These are phyloP conservation scores for Stenchaetothrips biformis DNA, from an alignment of 2,888 invertebrate species.

Conservation along the genomic window DNA sequence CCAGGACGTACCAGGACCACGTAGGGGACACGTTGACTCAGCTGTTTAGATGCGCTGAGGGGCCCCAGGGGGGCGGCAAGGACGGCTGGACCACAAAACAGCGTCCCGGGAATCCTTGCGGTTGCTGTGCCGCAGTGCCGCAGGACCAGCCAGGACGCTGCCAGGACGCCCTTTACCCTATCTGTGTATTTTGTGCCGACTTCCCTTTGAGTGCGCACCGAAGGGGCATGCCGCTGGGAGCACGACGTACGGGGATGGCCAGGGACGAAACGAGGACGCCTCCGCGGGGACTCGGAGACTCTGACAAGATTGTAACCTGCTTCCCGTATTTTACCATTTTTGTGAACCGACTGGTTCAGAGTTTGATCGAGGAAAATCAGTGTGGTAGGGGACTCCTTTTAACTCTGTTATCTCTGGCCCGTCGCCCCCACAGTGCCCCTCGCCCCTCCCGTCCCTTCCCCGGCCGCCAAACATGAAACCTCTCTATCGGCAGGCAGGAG, in stretches of 20 bases:
- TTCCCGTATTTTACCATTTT: too few relatives aligned
- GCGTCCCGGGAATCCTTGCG: not conserved
- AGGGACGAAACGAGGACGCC: too few relatives aligned
- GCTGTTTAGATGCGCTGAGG: slow-evolving; percentile 6
- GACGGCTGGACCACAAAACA: not conserved
- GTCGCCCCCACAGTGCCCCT: not conserved
- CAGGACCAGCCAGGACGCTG: not conserved
- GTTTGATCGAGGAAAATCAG: too few relatives aligned
- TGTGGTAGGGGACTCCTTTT: too few relatives aligned
- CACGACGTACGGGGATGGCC: too few relatives aligned
- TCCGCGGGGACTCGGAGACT: too few relatives aligned
- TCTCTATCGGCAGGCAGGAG: not conserved
- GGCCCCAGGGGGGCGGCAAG: too few relatives aligned
- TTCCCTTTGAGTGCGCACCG: not conserved
- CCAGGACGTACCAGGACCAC: too few relatives aligned
- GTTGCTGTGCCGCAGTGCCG: too few relatives aligned
- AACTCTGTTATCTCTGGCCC: too few relatives aligned
- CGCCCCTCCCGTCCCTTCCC: not conserved
- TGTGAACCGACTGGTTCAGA: too few relatives aligned
- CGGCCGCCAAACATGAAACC: not conserved
- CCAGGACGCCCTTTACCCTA: not conserved
- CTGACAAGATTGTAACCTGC: too few relatives aligned
- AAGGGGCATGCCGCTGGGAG: not conserved
- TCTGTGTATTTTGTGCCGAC: not conserved
- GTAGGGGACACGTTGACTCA: not conserved